Conservation (phyloP, 2,888 invertebrate genomes). For the Eupithecia subfuscata region DNA sequence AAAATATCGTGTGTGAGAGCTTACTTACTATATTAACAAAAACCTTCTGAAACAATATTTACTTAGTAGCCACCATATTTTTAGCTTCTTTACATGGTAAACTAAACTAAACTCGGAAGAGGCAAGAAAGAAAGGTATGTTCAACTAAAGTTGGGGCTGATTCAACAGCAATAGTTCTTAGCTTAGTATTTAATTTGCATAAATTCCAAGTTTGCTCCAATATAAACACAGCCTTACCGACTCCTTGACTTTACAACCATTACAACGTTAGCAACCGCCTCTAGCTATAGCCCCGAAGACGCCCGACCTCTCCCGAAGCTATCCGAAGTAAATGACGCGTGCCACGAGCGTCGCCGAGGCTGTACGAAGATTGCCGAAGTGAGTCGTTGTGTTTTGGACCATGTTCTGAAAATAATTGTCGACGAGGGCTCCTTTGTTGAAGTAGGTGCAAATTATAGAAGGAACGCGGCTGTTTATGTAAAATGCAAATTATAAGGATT, state of each 20-base stretch:
- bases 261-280: slow-evolving; percentile 25
- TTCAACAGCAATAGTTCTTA: background rate
- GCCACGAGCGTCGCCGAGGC: slow-evolving; percentile 21
- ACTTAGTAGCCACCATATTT: too few species aligned
- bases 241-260: slow-evolving; percentile 21
- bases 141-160: background rate
- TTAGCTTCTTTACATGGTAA: too few species aligned
- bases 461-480: background rate
- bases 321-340: slow-evolving; percentile 28
- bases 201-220: background rate
- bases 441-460: background rate
- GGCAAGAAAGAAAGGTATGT: too few species aligned
- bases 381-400: slow-evolving; percentile 1
- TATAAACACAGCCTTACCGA: slow-evolving; percentile 20
- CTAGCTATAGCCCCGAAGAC: slow-evolving; percentile 24
- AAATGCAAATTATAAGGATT: background rate
- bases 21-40: too few species aligned
- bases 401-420: slow-evolving; percentile 14
- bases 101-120: background rate
- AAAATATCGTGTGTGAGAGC: too few species aligned
- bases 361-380: slow-evolving; percentile 21
- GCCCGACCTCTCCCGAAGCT: slow-evolving; percentile 17
- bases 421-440: background rate
- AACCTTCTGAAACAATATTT: too few species aligned
- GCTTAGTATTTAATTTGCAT: background rate